Conservation (phyloP, 1,140 invertebrate species). For the Cydia pomonella region DNA sequence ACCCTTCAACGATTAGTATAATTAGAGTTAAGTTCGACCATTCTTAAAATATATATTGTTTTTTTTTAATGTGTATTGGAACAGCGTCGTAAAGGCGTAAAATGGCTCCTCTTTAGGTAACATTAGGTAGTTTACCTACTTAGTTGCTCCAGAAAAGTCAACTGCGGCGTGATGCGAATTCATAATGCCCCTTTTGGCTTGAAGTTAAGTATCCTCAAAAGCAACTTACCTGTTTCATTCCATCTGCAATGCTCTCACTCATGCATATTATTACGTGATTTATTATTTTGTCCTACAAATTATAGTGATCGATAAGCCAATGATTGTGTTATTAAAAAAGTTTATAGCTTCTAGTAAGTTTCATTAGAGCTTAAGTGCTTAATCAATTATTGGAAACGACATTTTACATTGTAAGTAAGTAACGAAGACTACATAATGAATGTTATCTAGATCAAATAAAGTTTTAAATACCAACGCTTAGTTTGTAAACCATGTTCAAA, state of each 20-base stretch:
- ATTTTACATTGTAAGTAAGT: not conserved
- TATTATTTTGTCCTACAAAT: not conserved
- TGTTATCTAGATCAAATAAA: too few species aligned
- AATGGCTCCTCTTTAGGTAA: too few species aligned
- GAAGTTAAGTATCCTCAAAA: not conserved
- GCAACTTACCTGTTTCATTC: not conserved
- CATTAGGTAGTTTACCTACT: too few species aligned
- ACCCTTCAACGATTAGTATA: not conserved
- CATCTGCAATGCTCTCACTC: not conserved
- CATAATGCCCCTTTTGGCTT: too few species aligned
- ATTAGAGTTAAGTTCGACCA: not conserved
- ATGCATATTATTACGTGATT: not conserved
- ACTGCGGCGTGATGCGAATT: too few species aligned
- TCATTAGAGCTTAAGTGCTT: not conserved
- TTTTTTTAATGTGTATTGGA: too few species aligned
- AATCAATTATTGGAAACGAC: not conserved
- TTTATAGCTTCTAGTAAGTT: not conserved
- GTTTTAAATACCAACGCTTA: too few species aligned
- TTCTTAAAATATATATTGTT: too few species aligned
- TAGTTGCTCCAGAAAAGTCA: too few species aligned
- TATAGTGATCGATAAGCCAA: not conserved
- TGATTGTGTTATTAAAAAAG: not conserved
- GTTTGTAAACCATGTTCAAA: too few species aligned
- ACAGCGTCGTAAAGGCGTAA: too few species aligned
- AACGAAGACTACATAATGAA: not conserved